These are phyloP conservation scores for Ceratina australensis DNA, from an alignment of 1,140 invertebrate genomes.

Conservation along the genomic window DNA sequence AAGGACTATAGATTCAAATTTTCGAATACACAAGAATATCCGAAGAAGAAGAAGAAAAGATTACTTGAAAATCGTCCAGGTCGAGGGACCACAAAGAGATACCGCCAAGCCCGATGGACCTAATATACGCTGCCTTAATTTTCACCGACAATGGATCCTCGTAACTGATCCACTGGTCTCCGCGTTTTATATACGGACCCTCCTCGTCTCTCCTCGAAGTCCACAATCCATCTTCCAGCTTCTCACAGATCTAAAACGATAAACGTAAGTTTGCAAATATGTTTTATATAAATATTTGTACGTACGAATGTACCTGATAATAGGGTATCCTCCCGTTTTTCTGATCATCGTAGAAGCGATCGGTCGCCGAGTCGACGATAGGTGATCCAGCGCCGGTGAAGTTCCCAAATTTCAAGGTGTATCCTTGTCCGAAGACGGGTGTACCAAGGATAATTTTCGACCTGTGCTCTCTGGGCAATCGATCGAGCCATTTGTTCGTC, in stretches of 20 bases:
- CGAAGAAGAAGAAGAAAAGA: background rate
- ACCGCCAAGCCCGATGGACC: conserved; percentile 83
- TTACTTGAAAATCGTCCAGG: conserved; percentile 83
- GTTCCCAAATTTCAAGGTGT: conserved; percentile 78
- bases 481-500: conserved; percentile 63
- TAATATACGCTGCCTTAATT: conserved; percentile 85
- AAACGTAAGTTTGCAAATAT: background rate
- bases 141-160: conserved; percentile 86
- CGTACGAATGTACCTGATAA: conserved; percentile 80
- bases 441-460: conserved; percentile 83
- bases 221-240: conserved; percentile 82
- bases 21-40: background rate
- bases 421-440: conserved; percentile 83
- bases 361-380: conserved; percentile 76
- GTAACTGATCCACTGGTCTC: conserved; percentile 92
- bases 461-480: conserved; percentile 76
- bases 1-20: background rate
- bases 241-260: conserved; percentile 83
- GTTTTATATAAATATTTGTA: background rate
- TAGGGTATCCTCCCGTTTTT: conserved; percentile 83
- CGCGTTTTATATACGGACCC: conserved; percentile 87
- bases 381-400: conserved; percentile 72
- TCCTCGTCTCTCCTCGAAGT: conserved; percentile 82
- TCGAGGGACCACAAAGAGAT: conserved; percentile 85
- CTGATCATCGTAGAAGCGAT: conserved; percentile 84